These are phyloP conservation scores for Kryptolebias ocellatus DNA, from an alignment of 2,797 vertebrate genomes.

Conservation along the genomic window DNA sequence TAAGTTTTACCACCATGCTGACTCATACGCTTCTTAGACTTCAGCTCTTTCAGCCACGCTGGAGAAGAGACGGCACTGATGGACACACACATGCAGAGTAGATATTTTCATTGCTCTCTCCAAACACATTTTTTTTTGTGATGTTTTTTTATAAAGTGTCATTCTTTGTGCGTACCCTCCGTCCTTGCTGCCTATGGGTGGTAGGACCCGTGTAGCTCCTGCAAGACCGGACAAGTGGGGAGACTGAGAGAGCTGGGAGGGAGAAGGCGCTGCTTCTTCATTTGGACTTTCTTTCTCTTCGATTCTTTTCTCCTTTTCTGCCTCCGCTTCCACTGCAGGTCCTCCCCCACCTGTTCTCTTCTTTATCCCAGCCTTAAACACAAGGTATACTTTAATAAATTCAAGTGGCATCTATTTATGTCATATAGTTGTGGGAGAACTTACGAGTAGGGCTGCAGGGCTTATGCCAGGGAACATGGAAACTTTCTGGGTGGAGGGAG, in stretches of 20 bases:
- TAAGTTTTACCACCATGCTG: constrained; percentile 85
- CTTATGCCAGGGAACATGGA: constrained; percentile 86
- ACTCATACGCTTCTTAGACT: constrained; percentile 90
- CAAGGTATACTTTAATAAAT: constrained; percentile 17
- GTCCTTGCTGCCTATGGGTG: constrained; percentile 76
- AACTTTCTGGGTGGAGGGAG: constrained; percentile 76
- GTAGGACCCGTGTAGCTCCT: constrained; percentile 82
- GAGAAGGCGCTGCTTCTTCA: constrained; percentile 51
- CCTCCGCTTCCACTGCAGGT: constrained; percentile 47
- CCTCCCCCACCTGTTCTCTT: constrained; percentile 65
- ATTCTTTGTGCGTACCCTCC: constrained; percentile 76
- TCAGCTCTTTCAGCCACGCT: constrained; percentile 91
- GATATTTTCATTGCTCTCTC: not conserved
- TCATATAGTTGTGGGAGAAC: constrained; percentile 5
- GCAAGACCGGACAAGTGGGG: constrained; percentile 73
- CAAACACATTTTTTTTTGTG: not conserved
- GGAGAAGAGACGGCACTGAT: constrained; percentile 82
- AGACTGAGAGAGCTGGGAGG: constrained; percentile 73
- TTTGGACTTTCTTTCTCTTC: constrained; percentile 72
- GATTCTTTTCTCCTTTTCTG: constrained; percentile 50
- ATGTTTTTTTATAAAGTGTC: not conserved
- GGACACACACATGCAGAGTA: constrained; percentile 21
- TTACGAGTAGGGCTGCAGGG: constrained; percentile 85
- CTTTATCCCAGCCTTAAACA: constrained; percentile 85
- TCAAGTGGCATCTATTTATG: not conserved